Evolutionary conservation across 2,797 vertebrate genomes (phyloP).

Genomic region (Falco naumanni): DNA sequence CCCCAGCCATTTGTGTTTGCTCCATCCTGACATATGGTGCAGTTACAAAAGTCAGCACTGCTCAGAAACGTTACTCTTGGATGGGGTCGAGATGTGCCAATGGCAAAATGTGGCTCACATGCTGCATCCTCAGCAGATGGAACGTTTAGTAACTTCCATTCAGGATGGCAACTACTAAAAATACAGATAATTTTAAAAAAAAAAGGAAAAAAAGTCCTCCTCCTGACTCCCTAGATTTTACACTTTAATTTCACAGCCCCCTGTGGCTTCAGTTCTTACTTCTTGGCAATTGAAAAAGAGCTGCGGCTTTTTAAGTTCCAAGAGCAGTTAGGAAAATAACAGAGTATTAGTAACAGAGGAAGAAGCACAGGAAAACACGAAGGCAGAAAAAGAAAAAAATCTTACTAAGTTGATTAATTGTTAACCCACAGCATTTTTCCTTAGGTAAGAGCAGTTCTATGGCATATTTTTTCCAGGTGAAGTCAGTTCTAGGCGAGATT

Average conservation of each 20-base stretch:
- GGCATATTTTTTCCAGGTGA: conserved; percentile 65
- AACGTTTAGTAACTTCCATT: background rate
- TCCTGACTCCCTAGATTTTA: background rate
- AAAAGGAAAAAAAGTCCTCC: background rate
- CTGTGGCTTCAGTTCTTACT: background rate
- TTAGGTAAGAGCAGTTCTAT: background rate
- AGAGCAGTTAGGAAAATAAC: background rate
- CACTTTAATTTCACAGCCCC: background rate
- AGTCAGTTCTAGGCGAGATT: conserved; percentile 76
- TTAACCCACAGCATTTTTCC: background rate
- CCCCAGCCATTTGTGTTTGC: background rate
- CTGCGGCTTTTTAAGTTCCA: background rate
- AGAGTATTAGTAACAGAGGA: background rate
- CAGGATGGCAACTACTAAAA: background rate
- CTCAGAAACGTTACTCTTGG: background rate
- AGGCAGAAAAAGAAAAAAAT: background rate
- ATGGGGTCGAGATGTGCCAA: background rate
- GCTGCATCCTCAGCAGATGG: background rate
- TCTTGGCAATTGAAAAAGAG: background rate
- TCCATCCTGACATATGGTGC: accelerated
- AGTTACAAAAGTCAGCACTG: background rate
- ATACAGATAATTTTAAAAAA: background rate
- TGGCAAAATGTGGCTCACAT: accelerated
- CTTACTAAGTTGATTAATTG: background rate
- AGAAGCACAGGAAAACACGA: background rate